Conservation (phyloP, 2,113 vertebrate species). For the Tinamus guttatus region DNA sequence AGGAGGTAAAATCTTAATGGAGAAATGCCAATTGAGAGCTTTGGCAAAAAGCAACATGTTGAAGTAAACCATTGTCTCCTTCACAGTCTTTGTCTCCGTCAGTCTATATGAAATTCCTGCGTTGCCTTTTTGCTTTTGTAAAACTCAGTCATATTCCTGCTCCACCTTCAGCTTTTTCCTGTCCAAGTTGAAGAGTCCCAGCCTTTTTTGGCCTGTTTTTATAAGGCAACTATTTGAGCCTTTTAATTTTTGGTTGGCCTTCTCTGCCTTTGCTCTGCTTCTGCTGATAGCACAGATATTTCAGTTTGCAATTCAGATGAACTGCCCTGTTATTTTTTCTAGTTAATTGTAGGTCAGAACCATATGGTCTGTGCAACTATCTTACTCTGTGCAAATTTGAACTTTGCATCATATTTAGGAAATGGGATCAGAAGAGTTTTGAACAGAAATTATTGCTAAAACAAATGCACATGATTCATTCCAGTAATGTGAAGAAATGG, state of each 20-base stretch:
- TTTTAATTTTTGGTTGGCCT: not conserved
- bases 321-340: not conserved
- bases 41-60: not conserved
- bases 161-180: conserved; percentile 56
- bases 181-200: conserved; percentile 31
- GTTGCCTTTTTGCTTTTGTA: not conserved
- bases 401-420: rapidly evolving
- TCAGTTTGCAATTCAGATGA: not conserved
- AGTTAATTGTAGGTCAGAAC: not conserved
- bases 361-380: not conserved
- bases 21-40: not conserved
- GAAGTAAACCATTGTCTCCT: not conserved
- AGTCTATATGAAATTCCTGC: not conserved
- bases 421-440: not conserved
- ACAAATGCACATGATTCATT: not conserved
- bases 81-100: not conserved
- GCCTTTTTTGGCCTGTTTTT: not conserved
- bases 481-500: not conserved
- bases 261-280: not conserved
- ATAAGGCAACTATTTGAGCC: not conserved
- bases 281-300: not conserved
- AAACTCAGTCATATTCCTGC: conserved; percentile 45
- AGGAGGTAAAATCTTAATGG: not conserved
- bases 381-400: not conserved
- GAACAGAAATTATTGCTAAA: not conserved